Base-by-base conservation (phyloP, 1,140 invertebrate species). In the Drosophila mojavensis region DNA sequence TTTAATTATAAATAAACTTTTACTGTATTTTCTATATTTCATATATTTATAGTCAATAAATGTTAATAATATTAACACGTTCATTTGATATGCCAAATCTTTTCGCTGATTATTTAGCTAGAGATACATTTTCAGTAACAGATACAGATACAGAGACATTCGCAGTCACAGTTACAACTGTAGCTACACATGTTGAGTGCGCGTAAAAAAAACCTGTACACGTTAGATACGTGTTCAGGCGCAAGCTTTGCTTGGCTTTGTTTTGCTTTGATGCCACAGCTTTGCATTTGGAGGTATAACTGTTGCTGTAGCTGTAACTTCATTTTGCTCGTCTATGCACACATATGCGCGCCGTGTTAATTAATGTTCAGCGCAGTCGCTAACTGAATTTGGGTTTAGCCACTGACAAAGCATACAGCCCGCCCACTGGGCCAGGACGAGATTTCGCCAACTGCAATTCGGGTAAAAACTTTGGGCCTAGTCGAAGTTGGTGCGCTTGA, bases 361-460 rank as follows among this genome's bases (percentile, higher is more conserved):
- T 84, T 84, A 84, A 84, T 84, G 81, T 65, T 80, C 68, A 45
- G 59, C 51, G 61, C 43, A 43, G 20, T 72, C 45, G 63, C 81
- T 78, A 85, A 85, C 73, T 84, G 81, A 82, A 84, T 84, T 84
- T 85, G 61, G 68, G 77, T 66, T 80, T 64, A 20, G 26, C 15
- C 24, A 62, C 50, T 77, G 68, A 59, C 45, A 20, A 24, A 20
- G 17, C 5, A n/a, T 1, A 56, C 28, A 28, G 13, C 9, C 20
- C 28, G 26, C 51, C 45, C 50, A 24, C 24, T 5, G 1, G 5
- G 41, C 30, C 58, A 53, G 64, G 48, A 13, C 53, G 68, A 78
- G 81, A 85, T 84, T 84, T 80, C 50, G 36, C 36, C 73, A 81
- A 83, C 60, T 88, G 84, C 83, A 88, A 88, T 88, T 89, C 89